Conservation (phyloP, 2,113 vertebrate genomes). For the Phyllostomus hastatus region DNA sequence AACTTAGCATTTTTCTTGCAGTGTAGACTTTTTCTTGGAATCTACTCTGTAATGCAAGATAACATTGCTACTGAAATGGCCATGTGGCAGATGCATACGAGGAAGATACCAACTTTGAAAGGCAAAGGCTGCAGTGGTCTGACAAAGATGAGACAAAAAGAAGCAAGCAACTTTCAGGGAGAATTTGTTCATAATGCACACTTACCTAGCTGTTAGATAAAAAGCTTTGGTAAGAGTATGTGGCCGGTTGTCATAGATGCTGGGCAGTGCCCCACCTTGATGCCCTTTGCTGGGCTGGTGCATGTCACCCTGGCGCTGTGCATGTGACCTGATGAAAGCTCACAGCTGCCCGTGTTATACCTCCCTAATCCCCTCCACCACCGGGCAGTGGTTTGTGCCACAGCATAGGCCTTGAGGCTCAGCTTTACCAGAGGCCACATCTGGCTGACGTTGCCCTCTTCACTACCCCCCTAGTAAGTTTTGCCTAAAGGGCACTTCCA, state of each 20-base stretch:
- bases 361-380: background rate
- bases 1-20: slow-evolving; percentile 1
- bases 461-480: background rate
- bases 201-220: background rate
- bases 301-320: background rate
- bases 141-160: background rate
- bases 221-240: background rate
- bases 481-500: background rate
- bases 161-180: background rate
- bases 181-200: background rate
- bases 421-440: background rate
- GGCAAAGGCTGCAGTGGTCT: background rate
- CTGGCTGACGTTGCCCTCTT: background rate
- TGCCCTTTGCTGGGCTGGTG: background rate
- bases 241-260: background rate
- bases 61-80: background rate
- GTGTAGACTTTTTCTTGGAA: background rate
- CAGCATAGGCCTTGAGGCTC: background rate
- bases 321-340: no score
- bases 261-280: background rate
- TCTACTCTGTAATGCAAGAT: background rate
- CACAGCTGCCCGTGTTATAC: background rate
- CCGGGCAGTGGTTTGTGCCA: background rate
- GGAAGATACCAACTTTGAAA: slow-evolving; percentile 1
- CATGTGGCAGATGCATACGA: background rate